phyloP scores from a whole-genome alignment of 2,888 invertebrate species.

The Elysia crispata region DNA sequence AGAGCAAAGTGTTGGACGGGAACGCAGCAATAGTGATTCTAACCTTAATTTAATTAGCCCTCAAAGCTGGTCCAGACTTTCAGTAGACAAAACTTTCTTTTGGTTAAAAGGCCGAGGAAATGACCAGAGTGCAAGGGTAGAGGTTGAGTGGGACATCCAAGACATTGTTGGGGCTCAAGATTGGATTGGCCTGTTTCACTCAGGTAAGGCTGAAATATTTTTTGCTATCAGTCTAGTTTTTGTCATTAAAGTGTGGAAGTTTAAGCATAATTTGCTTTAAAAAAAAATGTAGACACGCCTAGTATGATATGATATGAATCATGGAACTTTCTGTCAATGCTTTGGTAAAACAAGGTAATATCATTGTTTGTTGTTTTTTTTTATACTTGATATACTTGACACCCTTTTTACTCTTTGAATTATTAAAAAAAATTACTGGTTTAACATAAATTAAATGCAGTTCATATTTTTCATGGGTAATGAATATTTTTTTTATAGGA shows the following conservation, averaged over 20 bases:
- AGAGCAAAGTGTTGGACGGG: slow-evolving; percentile 60
- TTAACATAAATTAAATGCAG: too few species aligned
- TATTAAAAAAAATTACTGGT: too few species aligned
- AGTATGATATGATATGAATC: too few species aligned
- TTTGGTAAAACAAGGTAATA: too few species aligned
- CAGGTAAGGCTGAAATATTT: slow-evolving; percentile 66
- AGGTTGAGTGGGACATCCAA: slow-evolving; percentile 76
- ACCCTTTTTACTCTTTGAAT: too few species aligned
- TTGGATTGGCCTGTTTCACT: slow-evolving; percentile 78
- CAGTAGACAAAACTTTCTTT: slow-evolving; percentile 63
- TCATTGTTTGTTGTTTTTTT: too few species aligned
- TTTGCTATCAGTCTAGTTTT: neutral
- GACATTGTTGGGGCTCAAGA: slow-evolving; percentile 76
- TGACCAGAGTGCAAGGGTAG: slow-evolving; percentile 55
- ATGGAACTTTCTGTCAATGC: too few species aligned
- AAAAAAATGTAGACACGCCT: too few species aligned
- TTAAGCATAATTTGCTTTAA: too few species aligned
- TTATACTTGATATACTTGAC: too few species aligned
- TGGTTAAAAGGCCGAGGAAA: slow-evolving; percentile 36
- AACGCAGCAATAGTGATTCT: slow-evolving; percentile 73
- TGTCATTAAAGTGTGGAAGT: too few species aligned
- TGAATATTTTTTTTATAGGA: neutral
- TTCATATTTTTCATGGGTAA: neutral
- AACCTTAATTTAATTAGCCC: slow-evolving; percentile 62
- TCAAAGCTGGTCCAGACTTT: slow-evolving; percentile 69